Percentiles rank a stretch among this genome's conserved stretches.
Conservation (phyloP, 2,888 invertebrate genomes). For the Lepidonotus clava region DNA sequence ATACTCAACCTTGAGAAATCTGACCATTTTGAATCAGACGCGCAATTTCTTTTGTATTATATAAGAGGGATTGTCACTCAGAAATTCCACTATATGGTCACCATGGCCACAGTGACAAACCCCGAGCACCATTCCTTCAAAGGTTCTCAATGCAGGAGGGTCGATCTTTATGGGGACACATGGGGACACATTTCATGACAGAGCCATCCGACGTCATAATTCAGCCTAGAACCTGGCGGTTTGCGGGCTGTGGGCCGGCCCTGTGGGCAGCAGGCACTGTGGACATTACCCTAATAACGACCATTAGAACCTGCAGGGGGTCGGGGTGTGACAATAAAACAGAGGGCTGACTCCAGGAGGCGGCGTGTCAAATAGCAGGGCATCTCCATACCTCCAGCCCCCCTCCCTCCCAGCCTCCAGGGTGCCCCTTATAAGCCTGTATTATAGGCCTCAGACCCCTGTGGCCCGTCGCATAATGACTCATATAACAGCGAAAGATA, state of each 20-base stretch:
- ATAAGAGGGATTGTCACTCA: too few species aligned
- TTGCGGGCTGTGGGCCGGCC: neutral
- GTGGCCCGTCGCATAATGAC: too few species aligned
- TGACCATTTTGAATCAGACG: too few species aligned
- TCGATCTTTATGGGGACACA: conserved; percentile 26
- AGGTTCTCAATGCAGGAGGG: conserved; percentile 3
- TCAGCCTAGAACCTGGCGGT: neutral
- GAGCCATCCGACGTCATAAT: neutral
- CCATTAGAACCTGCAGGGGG: conserved; percentile 9
- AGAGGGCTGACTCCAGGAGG: neutral
- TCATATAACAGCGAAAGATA: too few species aligned
- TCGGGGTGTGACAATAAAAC: conserved; percentile 2
- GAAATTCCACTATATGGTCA: too few species aligned
- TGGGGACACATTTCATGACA: neutral
- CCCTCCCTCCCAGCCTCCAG: conserved; percentile 1
- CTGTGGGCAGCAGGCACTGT: conserved; percentile 18
- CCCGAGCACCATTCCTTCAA: too few species aligned
- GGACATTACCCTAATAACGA: conserved; percentile 44
- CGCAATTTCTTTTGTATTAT: too few species aligned
- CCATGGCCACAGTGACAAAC: too few species aligned
- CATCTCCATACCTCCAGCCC: conserved; percentile 17
- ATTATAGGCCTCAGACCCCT: conserved; percentile 28
- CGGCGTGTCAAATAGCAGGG: conserved; percentile 36
- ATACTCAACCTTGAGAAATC: too few species aligned
- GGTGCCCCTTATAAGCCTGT: neutral